These are phyloP conservation scores for Ypsolopha scabrella DNA, from an alignment of 2,888 invertebrate genomes.

Conservation along the genomic window DNA sequence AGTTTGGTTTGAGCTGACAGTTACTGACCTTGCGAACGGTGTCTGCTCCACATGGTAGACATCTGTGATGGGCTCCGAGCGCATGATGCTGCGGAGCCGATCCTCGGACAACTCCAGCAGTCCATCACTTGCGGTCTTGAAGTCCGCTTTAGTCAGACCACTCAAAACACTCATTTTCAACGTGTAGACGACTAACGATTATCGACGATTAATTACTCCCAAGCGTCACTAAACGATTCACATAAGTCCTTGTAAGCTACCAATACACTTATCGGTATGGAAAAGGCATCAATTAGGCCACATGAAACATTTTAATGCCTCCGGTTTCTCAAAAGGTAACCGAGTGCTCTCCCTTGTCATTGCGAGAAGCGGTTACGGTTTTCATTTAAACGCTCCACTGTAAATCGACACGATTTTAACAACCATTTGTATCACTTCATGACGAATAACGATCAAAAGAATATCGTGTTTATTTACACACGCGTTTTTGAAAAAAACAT, in stretches of 20 bases:
- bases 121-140: constrained; percentile 75
- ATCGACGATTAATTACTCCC: constrained; percentile 35
- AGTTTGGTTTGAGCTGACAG: not conserved
- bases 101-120: constrained; percentile 79
- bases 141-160: constrained; percentile 68
- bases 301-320: constrained; percentile 68
- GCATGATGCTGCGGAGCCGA: constrained; percentile 75
- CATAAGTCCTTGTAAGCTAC: constrained; percentile 61
- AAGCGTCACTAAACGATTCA: constrained; percentile 61
- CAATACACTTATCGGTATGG: constrained; percentile 61
- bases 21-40: constrained; percentile 84
- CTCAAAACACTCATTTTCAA: constrained; percentile 67
- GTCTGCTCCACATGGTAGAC: constrained; percentile 86
- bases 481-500: constrained; percentile 54
- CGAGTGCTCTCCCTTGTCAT: constrained; percentile 67
- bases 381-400: constrained; percentile 55
- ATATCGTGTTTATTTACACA: constrained; percentile 66
- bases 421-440: constrained; percentile 64
- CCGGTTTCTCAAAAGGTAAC: constrained; percentile 66
- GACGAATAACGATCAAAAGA: constrained; percentile 49
- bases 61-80: constrained; percentile 79
- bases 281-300: constrained; percentile 59
- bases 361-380: constrained; percentile 66
- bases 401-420: constrained; percentile 52
- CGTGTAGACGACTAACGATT: constrained; percentile 40